Evolutionary conservation across 2,113 vertebrate species (phyloP), one percentile per base, ranked within the genome.

Genomic region (Gopherus evgoodei): DNA sequence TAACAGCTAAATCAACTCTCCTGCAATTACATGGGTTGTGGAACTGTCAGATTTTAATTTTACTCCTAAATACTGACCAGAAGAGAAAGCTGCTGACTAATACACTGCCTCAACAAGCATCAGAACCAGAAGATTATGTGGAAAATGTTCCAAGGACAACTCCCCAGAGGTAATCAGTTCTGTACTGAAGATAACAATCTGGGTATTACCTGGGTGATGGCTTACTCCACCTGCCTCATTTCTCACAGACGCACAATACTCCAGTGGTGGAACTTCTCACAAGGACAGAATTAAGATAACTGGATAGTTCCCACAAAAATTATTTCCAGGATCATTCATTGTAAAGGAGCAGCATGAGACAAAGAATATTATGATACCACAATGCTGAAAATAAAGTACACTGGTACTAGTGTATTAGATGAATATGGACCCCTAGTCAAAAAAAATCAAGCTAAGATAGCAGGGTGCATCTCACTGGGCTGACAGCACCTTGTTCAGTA

Each of bases 141-240:
- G 29, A 94, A 97, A 91, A 83, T 83, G 91, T 59, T 81, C 50
- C 54, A 76, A 91, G 89, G 81, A 93, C 57, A 94, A 29, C 31
- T 88, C 38, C 54, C 17, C 57, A 90, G 90, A 50, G 82, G 57
- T 83, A 81, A 92, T 42, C 24, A 87, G 21, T 87, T 81, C 90
- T 1, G 4, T 11, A 44, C n/a, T 78, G 53, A 57, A 89, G 50
- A 87, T 88, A 83, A 94, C 62, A 87, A 84, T 93, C 80, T 25
- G 91, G 56, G 11, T 13, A 83, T 72, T 91, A 84, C n/a, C 80
- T 87, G 42, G 44, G 83, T 88, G 65, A 49, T 78, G 89, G n/a
- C 76, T 96, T 91, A 81, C 16, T 96, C 35, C 84, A 65, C 91
- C 79, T 87, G 56, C 47, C 27, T 52, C 87, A 83, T 92, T 84